Percentiles rank a stretch among this genome's conserved stretches.
Conservation (phyloP, 2,888 invertebrate species). For the Barypeithes pellucidus region DNA sequence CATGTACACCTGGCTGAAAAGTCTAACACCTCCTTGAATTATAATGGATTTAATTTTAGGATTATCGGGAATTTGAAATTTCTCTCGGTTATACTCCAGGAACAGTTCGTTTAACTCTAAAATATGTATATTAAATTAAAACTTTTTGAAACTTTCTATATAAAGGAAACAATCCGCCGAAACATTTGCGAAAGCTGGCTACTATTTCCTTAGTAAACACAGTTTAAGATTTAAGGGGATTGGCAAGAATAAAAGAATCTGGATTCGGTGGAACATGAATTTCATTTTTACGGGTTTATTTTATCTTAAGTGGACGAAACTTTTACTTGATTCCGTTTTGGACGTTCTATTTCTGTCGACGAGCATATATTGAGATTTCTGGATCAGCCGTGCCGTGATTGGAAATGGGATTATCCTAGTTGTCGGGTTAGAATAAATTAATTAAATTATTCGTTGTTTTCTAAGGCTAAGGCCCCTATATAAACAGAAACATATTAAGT, state of each 20-base stretch:
- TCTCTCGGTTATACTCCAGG: no score
- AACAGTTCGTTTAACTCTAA: not conserved
- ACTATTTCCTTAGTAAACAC: slow-evolving; percentile 7
- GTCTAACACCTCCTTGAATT: no score
- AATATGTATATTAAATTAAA: slow-evolving; percentile 4
- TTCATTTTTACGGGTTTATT: slow-evolving; percentile 20
- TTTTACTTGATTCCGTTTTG: slow-evolving; percentile 14
- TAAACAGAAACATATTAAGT: no score
- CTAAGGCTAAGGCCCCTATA: no score
- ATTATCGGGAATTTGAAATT: no score
- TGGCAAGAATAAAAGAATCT: slow-evolving; percentile 8
- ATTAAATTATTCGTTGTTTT: not conserved
- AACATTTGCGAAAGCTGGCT: not conserved
- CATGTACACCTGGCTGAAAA: no score
- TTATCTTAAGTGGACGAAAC: slow-evolving; percentile 19
- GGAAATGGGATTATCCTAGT: slow-evolving; percentile 4
- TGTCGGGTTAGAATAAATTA: not conserved
- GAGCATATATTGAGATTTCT: slow-evolving; percentile 3
- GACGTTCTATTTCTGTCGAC: slow-evolving; percentile 4
- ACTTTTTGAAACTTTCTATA: not conserved
- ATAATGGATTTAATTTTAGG: no score
- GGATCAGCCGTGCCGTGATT: not conserved
- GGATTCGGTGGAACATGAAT: not conserved
- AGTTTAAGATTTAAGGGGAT: not conserved
- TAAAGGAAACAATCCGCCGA: not conserved